Base-by-base conservation (phyloP, 1,140 invertebrate genomes). In the Chlorops oryzae region DNA sequence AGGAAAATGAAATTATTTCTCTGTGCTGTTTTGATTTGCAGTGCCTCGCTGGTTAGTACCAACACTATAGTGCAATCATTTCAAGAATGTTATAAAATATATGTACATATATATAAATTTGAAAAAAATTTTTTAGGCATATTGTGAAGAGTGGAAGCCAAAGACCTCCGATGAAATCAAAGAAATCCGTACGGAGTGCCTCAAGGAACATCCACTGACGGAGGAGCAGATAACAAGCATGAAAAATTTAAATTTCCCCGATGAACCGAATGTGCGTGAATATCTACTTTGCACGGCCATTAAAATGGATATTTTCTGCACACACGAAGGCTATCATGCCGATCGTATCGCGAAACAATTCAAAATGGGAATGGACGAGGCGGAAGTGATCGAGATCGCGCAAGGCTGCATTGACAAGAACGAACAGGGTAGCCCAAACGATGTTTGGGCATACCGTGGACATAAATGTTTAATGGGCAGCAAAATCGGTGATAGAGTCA, bases 341-440 rank as follows among this genome's bases (percentile, higher is more conserved):
- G 66, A 70, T 52, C 63, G 66, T 34, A 47, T 70, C 48, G 66
- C 66, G 42, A 66, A 65, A 46, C 66, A 70, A 52, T 70, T 70
- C 49, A 66, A 65, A 48, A 63, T 70, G 65, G 62, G 63, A 43
- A 54, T 70, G 27, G 51, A 45, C 17, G 66, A 69, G 50, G 57
- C 57, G 44, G 66, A 70, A 51, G 65, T 61, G 0, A 34, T 63
- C 2, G 21, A 49, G 35, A 66, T 70, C 44, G 66, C 59, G 15
- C 40, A 69, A 28, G 35, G 61, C 41, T 70, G 66, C 45, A 50
- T 61, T 25, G 66, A 66, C 40, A 59, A 54, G 42, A 63, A 69
- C 7, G 10, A 40, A 3, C 42, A 70, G 28, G 55, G 62, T 28
- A 59, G 56, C 40, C 42, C 54, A 17, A 47, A 51, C 10, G 65